Evolutionary conservation across 2,113 vertebrate species (phyloP).

Genomic region (Ciconia boyciana): DNA sequence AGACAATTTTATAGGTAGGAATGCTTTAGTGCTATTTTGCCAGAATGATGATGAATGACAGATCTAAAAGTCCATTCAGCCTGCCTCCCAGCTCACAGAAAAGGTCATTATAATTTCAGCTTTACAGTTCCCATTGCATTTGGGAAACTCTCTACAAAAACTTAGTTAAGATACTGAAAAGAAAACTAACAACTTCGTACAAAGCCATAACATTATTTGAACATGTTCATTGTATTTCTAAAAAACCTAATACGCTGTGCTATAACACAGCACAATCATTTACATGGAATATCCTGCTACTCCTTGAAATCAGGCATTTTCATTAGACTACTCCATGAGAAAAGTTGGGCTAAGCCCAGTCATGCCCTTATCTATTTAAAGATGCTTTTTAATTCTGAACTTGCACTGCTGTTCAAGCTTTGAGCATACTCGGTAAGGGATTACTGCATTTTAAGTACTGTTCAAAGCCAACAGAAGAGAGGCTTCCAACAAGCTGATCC

Average conservation of each 20-base stretch:
- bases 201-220: not conserved
- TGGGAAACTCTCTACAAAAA: not conserved
- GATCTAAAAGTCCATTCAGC: not conserved
- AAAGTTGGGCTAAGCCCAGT: conserved; percentile 46
- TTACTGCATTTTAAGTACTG: conserved; percentile 47
- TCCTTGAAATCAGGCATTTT: not conserved
- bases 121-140: not conserved
- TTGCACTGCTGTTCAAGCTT: conserved; percentile 45
- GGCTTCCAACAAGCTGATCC: conserved; percentile 52
- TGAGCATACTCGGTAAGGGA: conserved; percentile 36
- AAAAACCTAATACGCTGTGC: not conserved
- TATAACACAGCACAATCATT: not conserved
- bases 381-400: conserved; percentile 54
- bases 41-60: not conserved
- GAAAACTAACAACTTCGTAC: not conserved
- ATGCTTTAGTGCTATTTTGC: not conserved
- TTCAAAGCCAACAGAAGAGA: conserved; percentile 53
- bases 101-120: not conserved
- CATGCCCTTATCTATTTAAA: conserved; percentile 69
- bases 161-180: not conserved
- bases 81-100: not conserved
- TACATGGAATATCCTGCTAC: not conserved
- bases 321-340: conserved; percentile 14
- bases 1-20: not conserved
- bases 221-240: not conserved